Evolutionary conservation across 2,797 vertebrate species (phyloP).

Genomic region (Peromyscus aztecus): DNA sequence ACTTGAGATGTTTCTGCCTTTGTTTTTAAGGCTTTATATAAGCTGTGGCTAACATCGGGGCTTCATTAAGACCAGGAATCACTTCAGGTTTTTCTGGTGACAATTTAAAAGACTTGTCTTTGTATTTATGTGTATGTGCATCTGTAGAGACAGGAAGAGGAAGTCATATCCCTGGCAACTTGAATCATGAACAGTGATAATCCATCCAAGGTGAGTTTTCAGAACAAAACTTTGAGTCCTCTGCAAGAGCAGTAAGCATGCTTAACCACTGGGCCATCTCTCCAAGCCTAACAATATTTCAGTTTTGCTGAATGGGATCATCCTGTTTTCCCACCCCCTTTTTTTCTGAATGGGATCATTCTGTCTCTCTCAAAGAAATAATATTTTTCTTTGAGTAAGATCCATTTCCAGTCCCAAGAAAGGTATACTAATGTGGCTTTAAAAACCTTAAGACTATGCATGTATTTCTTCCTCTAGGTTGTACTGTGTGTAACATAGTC

Average conservation of each 20-base stretch:
- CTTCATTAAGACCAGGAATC: background rate
- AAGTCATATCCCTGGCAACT: background rate
- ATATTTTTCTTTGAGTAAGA: background rate
- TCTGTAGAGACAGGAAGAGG: background rate
- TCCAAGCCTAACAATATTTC: background rate
- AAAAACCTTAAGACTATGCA: background rate
- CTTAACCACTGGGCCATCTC: background rate
- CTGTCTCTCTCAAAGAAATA: background rate
- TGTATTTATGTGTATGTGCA: background rate
- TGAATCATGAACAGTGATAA: background rate
- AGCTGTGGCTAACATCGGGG: background rate
- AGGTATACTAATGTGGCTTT: background rate
- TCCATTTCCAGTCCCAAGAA: background rate
- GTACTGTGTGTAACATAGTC: background rate
- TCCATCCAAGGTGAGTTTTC: background rate
- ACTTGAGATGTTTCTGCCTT: background rate
- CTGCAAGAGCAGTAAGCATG: background rate
- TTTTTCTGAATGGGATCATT: background rate
- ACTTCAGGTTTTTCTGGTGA: background rate
- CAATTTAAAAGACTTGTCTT: background rate
- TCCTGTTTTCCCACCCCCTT: background rate
- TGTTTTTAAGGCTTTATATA: background rate
- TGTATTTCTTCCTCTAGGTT: background rate
- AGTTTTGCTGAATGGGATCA: background rate
- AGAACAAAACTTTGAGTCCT: background rate